A percentile compares a stretch with the other conserved stretches of the same genome.
Conservation (phyloP, 2,113 vertebrate species). For the Callipepla californica region DNA sequence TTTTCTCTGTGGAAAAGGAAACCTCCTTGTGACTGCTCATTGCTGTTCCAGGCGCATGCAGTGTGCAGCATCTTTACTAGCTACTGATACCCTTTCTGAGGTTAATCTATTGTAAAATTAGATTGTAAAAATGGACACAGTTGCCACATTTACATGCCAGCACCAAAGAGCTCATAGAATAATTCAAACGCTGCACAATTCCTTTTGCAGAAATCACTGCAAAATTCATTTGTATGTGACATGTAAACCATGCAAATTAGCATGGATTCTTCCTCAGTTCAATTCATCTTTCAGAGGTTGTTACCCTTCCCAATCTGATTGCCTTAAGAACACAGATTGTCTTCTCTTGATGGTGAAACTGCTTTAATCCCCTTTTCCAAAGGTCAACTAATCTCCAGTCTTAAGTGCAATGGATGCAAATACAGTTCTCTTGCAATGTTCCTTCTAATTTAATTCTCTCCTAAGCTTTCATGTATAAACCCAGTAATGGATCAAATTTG, state of each 20-base stretch:
- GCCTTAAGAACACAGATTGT: constrained; percentile 68
- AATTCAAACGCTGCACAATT: constrained; percentile 53
- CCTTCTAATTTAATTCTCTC: constrained; percentile 79
- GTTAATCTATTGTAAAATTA: constrained; percentile 82
- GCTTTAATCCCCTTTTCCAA: constrained; percentile 72
- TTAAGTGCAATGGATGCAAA: constrained; percentile 80
- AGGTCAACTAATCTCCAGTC: constrained; percentile 78
- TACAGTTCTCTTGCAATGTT: constrained; percentile 66
- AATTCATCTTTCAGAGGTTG: constrained; percentile 64
- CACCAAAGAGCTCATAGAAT: constrained; percentile 33
- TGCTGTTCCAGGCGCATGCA: constrained; percentile 37
- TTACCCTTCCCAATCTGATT: constrained; percentile 70
- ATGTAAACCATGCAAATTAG: constrained; percentile 62
- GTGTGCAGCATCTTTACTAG: constrained; percentile 29
- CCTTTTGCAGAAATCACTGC: constrained; percentile 48
- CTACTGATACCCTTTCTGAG: constrained; percentile 64
- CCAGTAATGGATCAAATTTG: constrained; percentile 75
- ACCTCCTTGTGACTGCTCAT: constrained; percentile 50
- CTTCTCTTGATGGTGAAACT: constrained; percentile 74
- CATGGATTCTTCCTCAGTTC: constrained; percentile 54
- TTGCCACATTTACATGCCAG: constrained; percentile 63
- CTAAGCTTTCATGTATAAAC: constrained; percentile 73
- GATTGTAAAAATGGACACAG: constrained; percentile 73
- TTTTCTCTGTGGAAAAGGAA: constrained; percentile 27
- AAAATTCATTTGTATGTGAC: constrained; percentile 59